Conservation (phyloP, 2,888 invertebrate genomes). For the Scaptomyza polygonia region DNA sequence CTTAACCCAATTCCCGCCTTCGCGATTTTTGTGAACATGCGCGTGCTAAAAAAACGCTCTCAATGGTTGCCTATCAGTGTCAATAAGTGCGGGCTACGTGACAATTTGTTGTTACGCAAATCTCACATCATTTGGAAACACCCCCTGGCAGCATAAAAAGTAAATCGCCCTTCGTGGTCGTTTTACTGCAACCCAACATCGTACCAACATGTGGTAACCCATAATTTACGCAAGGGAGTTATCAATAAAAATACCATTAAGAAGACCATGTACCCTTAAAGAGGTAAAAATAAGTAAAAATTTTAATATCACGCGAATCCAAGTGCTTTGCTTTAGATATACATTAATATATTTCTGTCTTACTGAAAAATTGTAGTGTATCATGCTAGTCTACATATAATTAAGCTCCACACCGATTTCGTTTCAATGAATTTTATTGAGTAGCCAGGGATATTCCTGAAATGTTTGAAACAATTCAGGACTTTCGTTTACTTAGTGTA, state of each 20-base stretch:
- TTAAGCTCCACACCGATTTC: too few relatives aligned
- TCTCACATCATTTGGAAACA: slow-evolving; percentile 50
- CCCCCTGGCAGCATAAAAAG: slow-evolving; percentile 57
- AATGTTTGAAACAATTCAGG: too few relatives aligned
- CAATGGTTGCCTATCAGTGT: slow-evolving; percentile 51
- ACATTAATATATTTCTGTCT: too few relatives aligned
- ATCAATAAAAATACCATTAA: slow-evolving; percentile 57
- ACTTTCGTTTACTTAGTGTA: too few relatives aligned
- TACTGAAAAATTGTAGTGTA: too few relatives aligned
- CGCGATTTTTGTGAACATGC: slow-evolving; percentile 41
- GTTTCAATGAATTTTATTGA: too few relatives aligned
- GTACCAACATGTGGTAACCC: slow-evolving; percentile 75
- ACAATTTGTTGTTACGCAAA: slow-evolving; percentile 75
- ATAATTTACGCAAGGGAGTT: slow-evolving; percentile 74
- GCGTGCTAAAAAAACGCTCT: slow-evolving; percentile 66
- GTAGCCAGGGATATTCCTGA: too few relatives aligned
- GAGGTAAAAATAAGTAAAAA: background rate
- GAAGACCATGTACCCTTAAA: background rate
- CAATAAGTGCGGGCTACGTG: slow-evolving; percentile 66
- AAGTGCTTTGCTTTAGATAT: background rate
- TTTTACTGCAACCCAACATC: slow-evolving; percentile 58
- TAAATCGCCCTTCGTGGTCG: slow-evolving; percentile 57
- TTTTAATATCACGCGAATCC: background rate
- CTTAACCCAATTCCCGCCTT: slow-evolving; percentile 24
- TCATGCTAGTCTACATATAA: too few relatives aligned